phyloP scores from a whole-genome alignment of 2,888 invertebrate species.

The Acleris emargana region DNA sequence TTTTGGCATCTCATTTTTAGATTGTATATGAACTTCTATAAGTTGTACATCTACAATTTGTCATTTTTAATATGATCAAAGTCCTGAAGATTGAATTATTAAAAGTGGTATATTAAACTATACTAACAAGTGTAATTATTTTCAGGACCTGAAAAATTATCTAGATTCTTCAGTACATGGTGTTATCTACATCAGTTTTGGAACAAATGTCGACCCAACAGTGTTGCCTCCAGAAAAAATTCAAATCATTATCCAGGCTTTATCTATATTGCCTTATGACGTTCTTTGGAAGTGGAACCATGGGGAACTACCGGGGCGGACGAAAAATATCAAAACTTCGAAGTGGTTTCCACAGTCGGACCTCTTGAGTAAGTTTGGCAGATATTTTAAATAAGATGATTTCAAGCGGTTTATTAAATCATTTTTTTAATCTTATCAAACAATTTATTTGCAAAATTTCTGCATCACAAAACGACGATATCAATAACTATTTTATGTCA shows the following conservation, averaged over 20 bases:
- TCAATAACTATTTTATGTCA: too few relatives aligned
- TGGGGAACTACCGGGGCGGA: conserved; percentile 48
- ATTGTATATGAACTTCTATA: too few relatives aligned
- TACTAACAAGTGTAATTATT: background rate
- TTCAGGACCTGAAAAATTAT: conserved; percentile 60
- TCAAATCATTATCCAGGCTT: conserved; percentile 53
- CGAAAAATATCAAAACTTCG: conserved; percentile 60
- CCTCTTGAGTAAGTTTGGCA: conserved; percentile 49
- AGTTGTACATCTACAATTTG: fast-evolving
- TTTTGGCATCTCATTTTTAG: too few relatives aligned
- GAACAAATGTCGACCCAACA: conserved; percentile 61
- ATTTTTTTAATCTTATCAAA: background rate
- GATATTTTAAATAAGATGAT: background rate
- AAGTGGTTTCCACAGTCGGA: conserved; percentile 68
- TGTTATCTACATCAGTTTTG: conserved; percentile 72
- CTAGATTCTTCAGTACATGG: conserved; percentile 64
- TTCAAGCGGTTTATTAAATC: too few relatives aligned
- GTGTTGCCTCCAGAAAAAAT: conserved; percentile 55
- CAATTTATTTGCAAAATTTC: background rate
- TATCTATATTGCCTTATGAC: conserved; percentile 63
- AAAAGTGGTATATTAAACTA: too few relatives aligned
- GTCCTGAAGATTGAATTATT: too few relatives aligned
- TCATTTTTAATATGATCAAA: too few relatives aligned
- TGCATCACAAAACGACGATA: too few relatives aligned
- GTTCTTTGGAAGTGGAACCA: conserved; percentile 69